Evolutionary conservation across 2,888 invertebrate species (phyloP).

Genomic region (Lymantria monacha): DNA sequence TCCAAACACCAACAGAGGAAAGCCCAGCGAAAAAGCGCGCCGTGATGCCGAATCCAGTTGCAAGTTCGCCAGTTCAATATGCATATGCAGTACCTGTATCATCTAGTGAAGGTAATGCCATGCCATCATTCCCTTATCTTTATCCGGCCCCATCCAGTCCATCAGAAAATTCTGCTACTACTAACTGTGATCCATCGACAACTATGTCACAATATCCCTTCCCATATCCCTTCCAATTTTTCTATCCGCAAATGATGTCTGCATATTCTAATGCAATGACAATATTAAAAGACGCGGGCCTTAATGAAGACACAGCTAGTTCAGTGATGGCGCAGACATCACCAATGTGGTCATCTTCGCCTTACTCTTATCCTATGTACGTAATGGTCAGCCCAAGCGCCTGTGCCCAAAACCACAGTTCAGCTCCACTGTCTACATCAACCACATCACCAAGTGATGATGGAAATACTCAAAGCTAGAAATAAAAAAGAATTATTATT

Average conservation of each 20-base stretch:
- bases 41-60: constrained; percentile 44
- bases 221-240: constrained; percentile 51
- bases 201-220: constrained; percentile 45
- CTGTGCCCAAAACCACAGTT: constrained; percentile 52
- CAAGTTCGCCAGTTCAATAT: constrained; percentile 54
- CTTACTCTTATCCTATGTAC: constrained; percentile 63
- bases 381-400: constrained; percentile 64
- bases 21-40: constrained; percentile 53
- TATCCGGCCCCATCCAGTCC: constrained; percentile 33
- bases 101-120: constrained; percentile 25
- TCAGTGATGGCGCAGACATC: constrained; percentile 41
- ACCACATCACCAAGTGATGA: constrained; percentile 27
- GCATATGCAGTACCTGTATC: constrained; percentile 52
- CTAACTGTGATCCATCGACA: constrained; percentile 37
- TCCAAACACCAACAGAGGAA: constrained; percentile 42
- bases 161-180: constrained; percentile 36
- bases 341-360: constrained; percentile 54
- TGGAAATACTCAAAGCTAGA: constrained; percentile 21
- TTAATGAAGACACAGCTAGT: constrained; percentile 46
- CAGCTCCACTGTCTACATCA: constrained; percentile 30
- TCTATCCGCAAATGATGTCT: constrained; percentile 68
- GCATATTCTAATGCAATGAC: constrained; percentile 60
- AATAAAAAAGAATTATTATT: neutral
- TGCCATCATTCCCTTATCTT: constrained; percentile 49
- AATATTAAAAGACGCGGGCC: constrained; percentile 51